Conservation (phyloP, 2,113 vertebrate genomes). For the Morphnarchus princeps region DNA sequence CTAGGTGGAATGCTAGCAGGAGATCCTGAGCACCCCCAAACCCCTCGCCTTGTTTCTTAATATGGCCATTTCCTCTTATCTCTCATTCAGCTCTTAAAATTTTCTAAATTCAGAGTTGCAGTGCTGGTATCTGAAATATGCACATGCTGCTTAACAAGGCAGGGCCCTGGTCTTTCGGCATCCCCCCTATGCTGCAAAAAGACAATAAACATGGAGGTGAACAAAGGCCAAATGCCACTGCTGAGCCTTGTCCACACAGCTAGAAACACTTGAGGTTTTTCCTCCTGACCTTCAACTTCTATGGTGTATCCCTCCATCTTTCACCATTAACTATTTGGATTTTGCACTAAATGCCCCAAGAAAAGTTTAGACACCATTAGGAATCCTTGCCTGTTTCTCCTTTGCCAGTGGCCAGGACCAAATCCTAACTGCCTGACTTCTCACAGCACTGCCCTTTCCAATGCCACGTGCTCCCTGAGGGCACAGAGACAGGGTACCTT, state of each 20-base stretch:
- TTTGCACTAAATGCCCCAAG: background rate
- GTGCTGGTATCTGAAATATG: background rate
- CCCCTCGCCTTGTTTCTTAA: rapidly evolving
- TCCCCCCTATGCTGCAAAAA: background rate
- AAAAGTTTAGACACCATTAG: background rate
- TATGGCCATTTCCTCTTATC: background rate
- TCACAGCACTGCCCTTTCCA: background rate
- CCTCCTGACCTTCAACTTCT: background rate
- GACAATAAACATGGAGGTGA: background rate
- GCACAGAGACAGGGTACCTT: background rate
- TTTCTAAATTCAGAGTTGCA: background rate
- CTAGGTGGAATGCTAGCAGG: background rate
- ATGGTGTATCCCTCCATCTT: background rate
- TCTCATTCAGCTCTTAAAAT: background rate
- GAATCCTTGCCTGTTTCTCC: background rate
- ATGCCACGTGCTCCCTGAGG: background rate
- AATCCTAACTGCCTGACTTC: background rate
- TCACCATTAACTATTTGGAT: background rate
- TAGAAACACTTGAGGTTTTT: background rate
- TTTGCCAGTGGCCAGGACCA: background rate
- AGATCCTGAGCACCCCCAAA: background rate
- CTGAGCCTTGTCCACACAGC: background rate
- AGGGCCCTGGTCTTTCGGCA: background rate
- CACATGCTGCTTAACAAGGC: background rate
- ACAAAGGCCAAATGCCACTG: background rate